Conservation (phyloP, 1,140 invertebrate species). For the Drosophila ohnishii region DNA sequence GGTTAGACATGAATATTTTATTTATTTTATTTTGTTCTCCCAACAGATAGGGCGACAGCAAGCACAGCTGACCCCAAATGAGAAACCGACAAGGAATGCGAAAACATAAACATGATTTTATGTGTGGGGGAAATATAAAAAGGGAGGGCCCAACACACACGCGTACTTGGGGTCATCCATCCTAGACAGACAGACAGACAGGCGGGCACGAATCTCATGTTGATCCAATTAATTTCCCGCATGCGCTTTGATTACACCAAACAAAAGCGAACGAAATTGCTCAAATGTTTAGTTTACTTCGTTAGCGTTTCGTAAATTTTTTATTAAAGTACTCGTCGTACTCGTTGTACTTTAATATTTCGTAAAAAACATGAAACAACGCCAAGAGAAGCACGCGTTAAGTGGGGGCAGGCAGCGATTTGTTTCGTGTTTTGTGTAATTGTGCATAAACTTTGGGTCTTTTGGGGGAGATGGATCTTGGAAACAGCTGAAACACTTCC, state of each 20-base stretch:
- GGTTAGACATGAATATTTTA: conserved; percentile 4
- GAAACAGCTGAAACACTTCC: conserved; percentile 61
- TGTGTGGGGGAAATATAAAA: background rate
- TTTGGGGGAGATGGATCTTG: conserved; percentile 37
- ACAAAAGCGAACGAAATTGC: conserved; percentile 40
- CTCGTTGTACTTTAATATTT: conserved; percentile 59
- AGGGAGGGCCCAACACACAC: background rate
- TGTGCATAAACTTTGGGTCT: conserved; percentile 57
- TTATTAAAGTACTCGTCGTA: conserved; percentile 43
- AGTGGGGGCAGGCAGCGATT: conserved; percentile 55
- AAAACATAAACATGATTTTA: conserved; percentile 60
- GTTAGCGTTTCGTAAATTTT: conserved; percentile 40
- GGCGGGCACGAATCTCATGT: conserved; percentile 62
- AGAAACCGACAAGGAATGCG: conserved; percentile 37
- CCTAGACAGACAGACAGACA: conserved; percentile 9
- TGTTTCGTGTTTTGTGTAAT: conserved; percentile 54
- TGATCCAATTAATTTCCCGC: conserved; percentile 76
- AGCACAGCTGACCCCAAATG: conserved; percentile 44
- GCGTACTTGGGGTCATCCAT: conserved; percentile 21
- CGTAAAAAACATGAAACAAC: conserved; percentile 59
- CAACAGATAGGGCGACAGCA: conserved; percentile 25
- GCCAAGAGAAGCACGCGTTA: conserved; percentile 36
- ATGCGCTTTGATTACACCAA: conserved; percentile 74
- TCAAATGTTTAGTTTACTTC: conserved; percentile 65
- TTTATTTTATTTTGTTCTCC: conserved; percentile 8